Evolutionary conservation across 2,797 vertebrate genomes (phyloP).

Genomic region (Poeciliopsis gracilis): DNA sequence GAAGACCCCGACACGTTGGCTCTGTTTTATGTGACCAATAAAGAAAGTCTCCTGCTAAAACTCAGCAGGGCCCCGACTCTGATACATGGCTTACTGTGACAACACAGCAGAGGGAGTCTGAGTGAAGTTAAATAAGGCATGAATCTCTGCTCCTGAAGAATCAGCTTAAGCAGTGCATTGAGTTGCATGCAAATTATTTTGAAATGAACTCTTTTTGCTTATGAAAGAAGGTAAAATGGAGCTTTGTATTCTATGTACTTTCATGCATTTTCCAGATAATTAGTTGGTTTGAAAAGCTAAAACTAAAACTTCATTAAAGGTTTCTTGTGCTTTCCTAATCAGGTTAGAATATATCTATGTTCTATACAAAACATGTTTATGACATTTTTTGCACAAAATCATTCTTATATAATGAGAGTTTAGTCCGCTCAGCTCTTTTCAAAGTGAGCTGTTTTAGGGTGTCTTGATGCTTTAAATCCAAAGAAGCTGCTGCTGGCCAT

Average conservation of each 20-base stretch:
- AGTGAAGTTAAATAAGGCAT: constrained; percentile 79
- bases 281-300: background rate
- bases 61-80: constrained; percentile 78
- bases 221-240: constrained; percentile 46
- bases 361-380: too few species aligned
- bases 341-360: too few species aligned
- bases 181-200: constrained; percentile 62
- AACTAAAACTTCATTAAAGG: background rate
- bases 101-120: constrained; percentile 74
- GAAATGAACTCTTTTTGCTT: constrained; percentile 49
- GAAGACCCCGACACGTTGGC: constrained; percentile 75
- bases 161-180: constrained; percentile 57
- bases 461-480: too few species aligned
- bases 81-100: constrained; percentile 81
- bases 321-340: too few species aligned
- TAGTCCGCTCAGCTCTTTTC: too few species aligned
- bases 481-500: too few species aligned
- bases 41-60: constrained; percentile 66
- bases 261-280: background rate
- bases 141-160: constrained; percentile 65
- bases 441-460: too few species aligned
- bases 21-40: constrained; percentile 60
- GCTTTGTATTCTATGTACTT: constrained; percentile 5
- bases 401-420: too few species aligned
- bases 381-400: too few species aligned